Evolutionary conservation across 2,113 vertebrate genomes (phyloP).

Genomic region (Coptodon bakossiorum): DNA sequence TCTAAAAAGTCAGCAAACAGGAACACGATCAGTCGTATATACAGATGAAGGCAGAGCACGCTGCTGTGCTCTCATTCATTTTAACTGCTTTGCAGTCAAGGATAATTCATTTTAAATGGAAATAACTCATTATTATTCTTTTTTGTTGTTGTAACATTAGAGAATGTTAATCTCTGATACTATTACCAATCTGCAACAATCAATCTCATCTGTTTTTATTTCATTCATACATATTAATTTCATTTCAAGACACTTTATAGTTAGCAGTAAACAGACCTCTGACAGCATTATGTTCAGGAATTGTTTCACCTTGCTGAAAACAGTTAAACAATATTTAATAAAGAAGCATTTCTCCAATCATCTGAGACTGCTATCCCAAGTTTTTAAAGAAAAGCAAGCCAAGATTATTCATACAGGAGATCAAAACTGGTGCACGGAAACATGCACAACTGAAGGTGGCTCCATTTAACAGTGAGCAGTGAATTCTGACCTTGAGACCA

Average conservation of each 20-base stretch:
- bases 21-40: accelerated
- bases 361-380: accelerated
- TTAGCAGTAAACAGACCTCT: background rate
- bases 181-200: background rate
- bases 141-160: background rate
- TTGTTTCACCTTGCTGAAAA: background rate
- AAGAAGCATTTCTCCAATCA: accelerated
- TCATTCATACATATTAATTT: background rate
- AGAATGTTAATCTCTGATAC: background rate
- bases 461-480: background rate
- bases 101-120: background rate
- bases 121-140: background rate
- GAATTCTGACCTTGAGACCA: slow-evolving; percentile 85
- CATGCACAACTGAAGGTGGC: background rate
- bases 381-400: background rate
- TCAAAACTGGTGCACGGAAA: background rate
- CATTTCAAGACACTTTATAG: background rate
- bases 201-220: background rate
- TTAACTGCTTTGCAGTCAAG: background rate
- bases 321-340: background rate
- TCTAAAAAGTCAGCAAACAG: slow-evolving; percentile 63
- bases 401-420: background rate
- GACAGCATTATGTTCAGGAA: background rate
- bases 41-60: background rate
- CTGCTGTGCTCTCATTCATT: background rate